phyloP scores from a whole-genome alignment of 2,797 vertebrate species.

The Poecilia wingei region DNA sequence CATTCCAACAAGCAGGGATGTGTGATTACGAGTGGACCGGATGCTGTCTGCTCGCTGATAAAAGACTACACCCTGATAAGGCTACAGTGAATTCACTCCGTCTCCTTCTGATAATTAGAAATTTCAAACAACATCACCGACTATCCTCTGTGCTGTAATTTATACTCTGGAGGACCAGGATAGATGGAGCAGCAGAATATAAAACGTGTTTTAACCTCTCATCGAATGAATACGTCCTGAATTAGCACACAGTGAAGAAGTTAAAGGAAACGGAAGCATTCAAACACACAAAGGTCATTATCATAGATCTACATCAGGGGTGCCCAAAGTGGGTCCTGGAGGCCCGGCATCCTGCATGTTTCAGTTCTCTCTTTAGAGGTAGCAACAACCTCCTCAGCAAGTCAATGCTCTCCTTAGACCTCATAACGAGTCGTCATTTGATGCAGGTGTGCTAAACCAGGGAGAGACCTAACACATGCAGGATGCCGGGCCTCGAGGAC shows the following conservation, averaged over 20 bases:
- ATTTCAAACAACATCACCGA: conserved; percentile 8
- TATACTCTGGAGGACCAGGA: background rate
- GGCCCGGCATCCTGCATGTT: too few species aligned
- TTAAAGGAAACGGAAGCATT: background rate
- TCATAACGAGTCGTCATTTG: too few species aligned
- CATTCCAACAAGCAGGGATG: conserved; percentile 53
- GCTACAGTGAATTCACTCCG: conserved; percentile 15
- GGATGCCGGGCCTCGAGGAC: too few species aligned
- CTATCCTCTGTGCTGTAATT: background rate
- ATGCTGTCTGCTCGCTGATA: conserved; percentile 50
- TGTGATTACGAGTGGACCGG: conserved; percentile 56
- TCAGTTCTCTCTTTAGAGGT: too few species aligned
- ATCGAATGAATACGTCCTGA: background rate
- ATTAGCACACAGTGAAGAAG: background rate
- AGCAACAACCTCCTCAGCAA: too few species aligned
- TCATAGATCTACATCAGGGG: too few species aligned
- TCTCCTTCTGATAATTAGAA: background rate
- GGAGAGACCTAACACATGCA: too few species aligned
- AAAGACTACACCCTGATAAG: conserved; percentile 53
- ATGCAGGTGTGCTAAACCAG: too few species aligned
- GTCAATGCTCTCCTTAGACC: too few species aligned
- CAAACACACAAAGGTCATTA: background rate
- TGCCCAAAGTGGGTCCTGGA: too few species aligned
- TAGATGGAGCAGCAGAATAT: background rate
- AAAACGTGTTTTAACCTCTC: background rate